Evolutionary conservation across 2,113 vertebrate species (phyloP), one percentile per base, ranked within the genome.

Genomic region (Empidonax alnorum): DNA sequence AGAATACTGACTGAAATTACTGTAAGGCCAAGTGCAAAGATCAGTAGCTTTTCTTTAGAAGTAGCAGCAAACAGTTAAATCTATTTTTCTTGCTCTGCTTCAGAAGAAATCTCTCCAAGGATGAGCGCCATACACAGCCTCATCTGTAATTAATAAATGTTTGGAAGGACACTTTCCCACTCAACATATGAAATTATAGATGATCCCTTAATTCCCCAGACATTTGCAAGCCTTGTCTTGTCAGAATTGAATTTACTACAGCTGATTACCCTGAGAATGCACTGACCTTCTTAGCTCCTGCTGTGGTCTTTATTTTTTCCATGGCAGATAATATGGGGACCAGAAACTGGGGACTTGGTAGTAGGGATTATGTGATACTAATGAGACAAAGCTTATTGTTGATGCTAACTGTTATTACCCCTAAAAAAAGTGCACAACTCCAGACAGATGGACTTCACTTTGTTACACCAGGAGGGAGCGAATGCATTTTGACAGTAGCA

Each of bases 191-290:
- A 97, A 97, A 97, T 96, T 96, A 88, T 89, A 93, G 95, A 97
- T 96, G 97, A 97, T 97, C 95, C 93, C 97, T 97, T 95, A 96
- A 97, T 96, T 95, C 96, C 93, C 91, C 76, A 97, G 96, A 97
- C 96, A 87, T 97, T 97, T 95, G 90, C 95, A 96, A 97, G 93
- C 93, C 96, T 80, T 95, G 96, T 95, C 96, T 97, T 98, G 96
- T 97, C 97, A 96, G 95, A 97, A 96, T 97, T 97, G 95, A 97
- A 97, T 97, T 97, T 97, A 97, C 94, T 97, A 94, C 96, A 97
- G 97, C 95, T 97, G 97, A 97, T 97, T 98, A 97, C 97, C 97
- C 97, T 98, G 97, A 97, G 97, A 98, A 98, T 95, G 96, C 94
- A 93, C 88, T 98, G 97, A 98, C 97, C 97, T 96, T 96, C 97